phyloP scores from a whole-genome alignment of 2,113 vertebrate species.

The Leuciscus idus region DNA sequence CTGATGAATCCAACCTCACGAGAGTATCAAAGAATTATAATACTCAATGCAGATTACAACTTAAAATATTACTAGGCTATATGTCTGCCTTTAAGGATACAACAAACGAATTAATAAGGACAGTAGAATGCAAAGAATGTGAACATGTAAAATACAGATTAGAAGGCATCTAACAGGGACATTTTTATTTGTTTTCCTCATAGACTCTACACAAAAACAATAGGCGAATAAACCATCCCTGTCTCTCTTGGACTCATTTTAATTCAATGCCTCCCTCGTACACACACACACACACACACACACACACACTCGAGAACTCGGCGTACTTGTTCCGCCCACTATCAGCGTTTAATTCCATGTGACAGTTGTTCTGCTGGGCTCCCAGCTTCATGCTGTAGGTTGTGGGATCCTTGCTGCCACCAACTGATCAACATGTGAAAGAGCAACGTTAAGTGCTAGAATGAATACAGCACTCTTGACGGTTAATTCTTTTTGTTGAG shows the following conservation, averaged over 20 bases:
- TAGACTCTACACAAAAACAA: neutral
- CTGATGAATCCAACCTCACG: neutral
- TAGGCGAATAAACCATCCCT: neutral
- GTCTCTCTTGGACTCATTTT: slow-evolving; percentile 36
- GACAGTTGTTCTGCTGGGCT: slow-evolving; percentile 62
- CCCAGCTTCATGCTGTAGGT: neutral
- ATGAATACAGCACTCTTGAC: neutral
- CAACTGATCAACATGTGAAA: slow-evolving; percentile 25
- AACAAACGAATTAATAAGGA: neutral
- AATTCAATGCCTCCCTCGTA: slow-evolving; percentile 3
- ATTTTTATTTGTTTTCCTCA: neutral
- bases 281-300: neutral
- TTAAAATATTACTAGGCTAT: neutral
- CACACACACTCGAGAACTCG: slow-evolving; percentile 5
- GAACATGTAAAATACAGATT: neutral
- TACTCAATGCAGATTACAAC: neutral
- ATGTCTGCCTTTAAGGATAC: neutral
- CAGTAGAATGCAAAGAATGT: neutral
- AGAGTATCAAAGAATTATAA: neutral
- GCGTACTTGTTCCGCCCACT: slow-evolving; percentile 53
- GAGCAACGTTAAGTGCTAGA: neutral
- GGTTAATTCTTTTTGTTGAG: neutral
- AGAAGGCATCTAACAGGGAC: neutral
- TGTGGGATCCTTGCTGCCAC: slow-evolving; percentile 44
- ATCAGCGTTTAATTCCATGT: slow-evolving; percentile 69